These are phyloP conservation scores for Neomorphus geoffroyi DNA, from an alignment of 2,797 vertebrate species.

Conservation along the genomic window DNA sequence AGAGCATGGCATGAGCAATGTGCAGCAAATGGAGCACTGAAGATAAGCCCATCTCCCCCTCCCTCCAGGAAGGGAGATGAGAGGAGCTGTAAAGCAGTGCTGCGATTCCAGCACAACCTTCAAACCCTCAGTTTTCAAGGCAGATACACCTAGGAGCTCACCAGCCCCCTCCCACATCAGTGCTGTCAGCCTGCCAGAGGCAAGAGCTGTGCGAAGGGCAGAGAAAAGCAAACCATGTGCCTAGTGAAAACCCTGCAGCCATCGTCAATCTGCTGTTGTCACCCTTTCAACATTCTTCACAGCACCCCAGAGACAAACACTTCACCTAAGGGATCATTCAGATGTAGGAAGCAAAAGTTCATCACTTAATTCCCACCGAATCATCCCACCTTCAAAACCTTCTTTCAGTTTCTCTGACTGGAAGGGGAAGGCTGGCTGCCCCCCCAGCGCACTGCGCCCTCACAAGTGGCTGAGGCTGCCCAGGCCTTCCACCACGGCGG, in stretches of 20 bases:
- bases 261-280: rapidly evolving
- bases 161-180: rapidly evolving
- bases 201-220: not conserved
- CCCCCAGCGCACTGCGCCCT: not conserved
- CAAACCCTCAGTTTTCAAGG: not conserved
- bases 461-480: not conserved
- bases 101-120: not conserved
- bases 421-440: not conserved
- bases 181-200: not conserved
- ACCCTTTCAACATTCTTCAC: not conserved
- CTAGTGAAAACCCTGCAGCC: rapidly evolving
- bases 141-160: rapidly evolving
- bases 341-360: not conserved
- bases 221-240: not conserved
- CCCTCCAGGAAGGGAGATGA: not conserved
- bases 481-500: not conserved
- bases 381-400: not conserved
- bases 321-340: not conserved
- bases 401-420: not conserved
- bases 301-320: rapidly evolving
- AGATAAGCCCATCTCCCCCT: not conserved
- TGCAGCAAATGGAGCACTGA: rapidly evolving
- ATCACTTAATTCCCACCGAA: not conserved
- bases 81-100: not conserved
- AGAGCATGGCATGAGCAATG: rapidly evolving